Conservation (phyloP, 2,797 vertebrate species). For the Simalia tracyae region DNA sequence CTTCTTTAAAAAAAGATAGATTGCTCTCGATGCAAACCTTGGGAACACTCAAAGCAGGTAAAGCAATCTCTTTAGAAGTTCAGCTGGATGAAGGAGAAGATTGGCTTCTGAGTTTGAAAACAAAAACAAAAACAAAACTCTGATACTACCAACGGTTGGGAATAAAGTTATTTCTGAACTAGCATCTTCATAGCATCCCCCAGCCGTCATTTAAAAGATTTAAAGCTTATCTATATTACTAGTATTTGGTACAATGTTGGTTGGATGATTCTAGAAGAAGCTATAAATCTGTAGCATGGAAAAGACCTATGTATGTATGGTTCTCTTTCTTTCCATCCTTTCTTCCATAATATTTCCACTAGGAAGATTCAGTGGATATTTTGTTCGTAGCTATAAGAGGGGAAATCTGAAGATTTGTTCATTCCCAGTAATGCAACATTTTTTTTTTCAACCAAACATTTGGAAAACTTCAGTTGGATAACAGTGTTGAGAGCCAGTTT, state of each 20-base stretch:
- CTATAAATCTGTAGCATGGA: background rate
- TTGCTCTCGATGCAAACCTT: background rate
- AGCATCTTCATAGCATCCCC: background rate
- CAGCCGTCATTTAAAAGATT: background rate
- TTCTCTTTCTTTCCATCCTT: background rate
- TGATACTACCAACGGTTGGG: background rate
- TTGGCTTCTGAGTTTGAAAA: background rate
- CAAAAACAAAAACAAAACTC: background rate
- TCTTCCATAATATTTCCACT: background rate
- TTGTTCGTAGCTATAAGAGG: background rate
- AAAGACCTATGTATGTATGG: background rate
- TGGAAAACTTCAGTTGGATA: background rate
- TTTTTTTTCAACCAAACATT: background rate
- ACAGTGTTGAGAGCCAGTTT: too few species aligned
- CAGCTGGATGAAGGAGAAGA: background rate
- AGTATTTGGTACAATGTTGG: background rate
- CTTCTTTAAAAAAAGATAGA: background rate
- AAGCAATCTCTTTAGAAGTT: background rate
- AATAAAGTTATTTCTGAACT: background rate
- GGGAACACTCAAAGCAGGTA: background rate
- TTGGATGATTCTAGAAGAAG: background rate
- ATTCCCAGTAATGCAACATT: background rate
- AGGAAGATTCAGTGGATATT: background rate
- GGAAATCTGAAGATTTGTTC: background rate
- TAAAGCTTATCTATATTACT: background rate